These are phyloP conservation scores for Amphipoea lucens DNA, from an alignment of 2,888 invertebrate species.

Conservation along the genomic window DNA sequence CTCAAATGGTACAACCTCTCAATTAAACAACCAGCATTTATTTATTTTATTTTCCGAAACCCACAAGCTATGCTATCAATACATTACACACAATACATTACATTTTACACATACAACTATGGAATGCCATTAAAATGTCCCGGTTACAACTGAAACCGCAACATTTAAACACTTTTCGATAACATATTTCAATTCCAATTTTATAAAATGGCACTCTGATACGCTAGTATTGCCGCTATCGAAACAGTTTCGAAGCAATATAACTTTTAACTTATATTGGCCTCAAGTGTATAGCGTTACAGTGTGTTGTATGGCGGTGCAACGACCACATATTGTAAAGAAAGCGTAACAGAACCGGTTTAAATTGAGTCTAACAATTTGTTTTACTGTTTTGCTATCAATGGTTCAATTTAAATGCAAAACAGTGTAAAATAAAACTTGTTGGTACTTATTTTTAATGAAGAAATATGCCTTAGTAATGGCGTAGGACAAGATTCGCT, in stretches of 20 bases:
- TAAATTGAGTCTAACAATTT: constrained; percentile 66
- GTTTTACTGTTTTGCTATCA: constrained; percentile 56
- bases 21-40: constrained; percentile 25
- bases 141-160: constrained; percentile 39
- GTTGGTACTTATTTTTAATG: background rate
- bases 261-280: constrained; percentile 74
- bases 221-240: constrained; percentile 65
- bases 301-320: constrained; percentile 51
- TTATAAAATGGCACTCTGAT: constrained; percentile 68
- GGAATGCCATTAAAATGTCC: constrained; percentile 8
- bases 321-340: constrained; percentile 71
- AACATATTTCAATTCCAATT: constrained; percentile 66
- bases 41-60: constrained; percentile 21
- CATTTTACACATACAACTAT: constrained; percentile 22
- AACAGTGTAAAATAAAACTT: constrained; percentile 29
- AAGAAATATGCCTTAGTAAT: background rate
- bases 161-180: constrained; percentile 45
- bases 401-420: constrained; percentile 41
- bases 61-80: constrained; percentile 24
- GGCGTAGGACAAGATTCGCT: background rate
- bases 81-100: constrained; percentile 33
- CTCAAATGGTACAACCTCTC: constrained; percentile 5
- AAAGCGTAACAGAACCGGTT: constrained; percentile 81
- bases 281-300: constrained; percentile 71
- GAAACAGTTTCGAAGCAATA: constrained; percentile 72